Percentiles rank a stretch among this genome's conserved stretches.
Evolutionary conservation across 2,113 vertebrate species (phyloP).

Genomic region (Australoheros scitulus): DNA sequence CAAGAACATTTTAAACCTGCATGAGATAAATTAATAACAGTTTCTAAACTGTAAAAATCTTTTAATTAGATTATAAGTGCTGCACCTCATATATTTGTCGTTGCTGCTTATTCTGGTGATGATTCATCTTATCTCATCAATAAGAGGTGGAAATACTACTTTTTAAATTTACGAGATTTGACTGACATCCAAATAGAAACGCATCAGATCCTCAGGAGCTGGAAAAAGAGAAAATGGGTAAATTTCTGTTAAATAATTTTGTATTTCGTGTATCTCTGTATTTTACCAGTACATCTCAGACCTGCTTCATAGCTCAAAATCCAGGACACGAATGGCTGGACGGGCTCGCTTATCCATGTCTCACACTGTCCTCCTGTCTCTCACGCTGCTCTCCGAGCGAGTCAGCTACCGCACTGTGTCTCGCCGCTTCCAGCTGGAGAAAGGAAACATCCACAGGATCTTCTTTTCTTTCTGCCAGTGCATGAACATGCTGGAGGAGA

Average conservation of each 20-base stretch:
- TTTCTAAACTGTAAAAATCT: background rate
- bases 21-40: background rate
- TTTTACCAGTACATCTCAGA: conserved; percentile 71
- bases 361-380: conserved; percentile 78
- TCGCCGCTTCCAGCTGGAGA: conserved; percentile 76
- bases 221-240: background rate
- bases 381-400: conserved; percentile 74
- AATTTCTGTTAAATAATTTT: background rate
- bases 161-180: background rate
- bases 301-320: conserved; percentile 72
- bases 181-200: background rate
- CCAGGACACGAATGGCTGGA: conserved; percentile 67
- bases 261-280: background rate
- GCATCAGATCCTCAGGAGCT: background rate
- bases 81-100: fast-evolving
- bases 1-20: background rate
- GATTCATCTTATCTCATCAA: background rate
- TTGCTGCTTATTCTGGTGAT: background rate
- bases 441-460: conserved; percentile 80
- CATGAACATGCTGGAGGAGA: conserved; percentile 63
- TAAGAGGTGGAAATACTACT: background rate
- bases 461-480: conserved; percentile 81
- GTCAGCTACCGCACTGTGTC: conserved; percentile 79
- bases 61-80: background rate
- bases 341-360: conserved; percentile 75